phyloP scores from a whole-genome alignment of 2,888 invertebrate genomes.

The Orthonychiurus folsomi region DNA sequence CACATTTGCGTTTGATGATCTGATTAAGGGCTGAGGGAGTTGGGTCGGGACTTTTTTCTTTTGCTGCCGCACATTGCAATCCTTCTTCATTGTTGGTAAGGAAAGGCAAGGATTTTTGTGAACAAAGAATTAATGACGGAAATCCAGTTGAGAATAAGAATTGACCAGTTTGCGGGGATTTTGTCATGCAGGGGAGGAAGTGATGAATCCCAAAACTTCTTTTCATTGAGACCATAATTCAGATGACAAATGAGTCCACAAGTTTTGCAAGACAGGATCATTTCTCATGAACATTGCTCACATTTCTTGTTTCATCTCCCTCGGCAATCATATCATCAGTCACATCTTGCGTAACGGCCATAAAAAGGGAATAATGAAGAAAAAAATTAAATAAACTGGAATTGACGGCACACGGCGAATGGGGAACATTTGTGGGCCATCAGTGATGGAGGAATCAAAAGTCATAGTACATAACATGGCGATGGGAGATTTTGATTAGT shows the following conservation, averaged over 20 bases:
- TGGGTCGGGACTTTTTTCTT: too few relatives aligned
- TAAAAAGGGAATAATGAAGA: too few relatives aligned
- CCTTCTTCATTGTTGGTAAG: neutral
- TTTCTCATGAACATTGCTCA: neutral
- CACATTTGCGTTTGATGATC: neutral
- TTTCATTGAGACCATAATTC: neutral
- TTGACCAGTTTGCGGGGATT: neutral
- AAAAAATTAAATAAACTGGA: too few relatives aligned
- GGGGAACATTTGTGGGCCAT: too few relatives aligned
- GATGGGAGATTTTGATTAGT: too few relatives aligned
- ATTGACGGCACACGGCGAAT: too few relatives aligned
- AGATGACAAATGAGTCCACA: neutral
- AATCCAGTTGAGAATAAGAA: neutral
- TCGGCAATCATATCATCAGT: too few relatives aligned
- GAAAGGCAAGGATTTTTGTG: too few relatives aligned
- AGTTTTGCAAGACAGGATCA: neutral
- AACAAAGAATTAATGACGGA: neutral
- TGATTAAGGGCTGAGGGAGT: slow-evolving; percentile 1
- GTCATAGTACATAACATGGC: too few relatives aligned
- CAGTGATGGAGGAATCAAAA: too few relatives aligned
- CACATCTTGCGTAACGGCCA: too few relatives aligned
- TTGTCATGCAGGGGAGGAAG: neutral
- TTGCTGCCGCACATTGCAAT: neutral
- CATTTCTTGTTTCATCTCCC: neutral
- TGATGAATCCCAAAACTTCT: neutral